These are phyloP conservation scores for Hylia prasina DNA, from an alignment of 2,113 vertebrate genomes.

Conservation along the genomic window DNA sequence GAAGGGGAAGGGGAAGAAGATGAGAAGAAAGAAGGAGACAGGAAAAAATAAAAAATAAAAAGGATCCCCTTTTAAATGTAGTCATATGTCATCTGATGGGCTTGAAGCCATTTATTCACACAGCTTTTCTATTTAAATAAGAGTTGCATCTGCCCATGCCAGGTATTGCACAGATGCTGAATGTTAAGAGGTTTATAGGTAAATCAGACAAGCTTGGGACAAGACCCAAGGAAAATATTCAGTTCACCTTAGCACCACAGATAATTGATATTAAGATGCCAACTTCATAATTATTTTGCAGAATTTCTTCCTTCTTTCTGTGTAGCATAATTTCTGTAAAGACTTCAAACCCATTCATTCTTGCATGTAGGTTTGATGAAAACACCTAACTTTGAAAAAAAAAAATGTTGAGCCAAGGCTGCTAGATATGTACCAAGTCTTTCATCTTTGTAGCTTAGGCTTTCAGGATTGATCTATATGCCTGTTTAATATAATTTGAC, in stretches of 20 bases:
- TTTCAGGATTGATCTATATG: background rate
- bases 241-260: background rate
- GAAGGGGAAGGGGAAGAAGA: rapidly evolving
- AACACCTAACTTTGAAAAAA: background rate
- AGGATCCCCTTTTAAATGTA: background rate
- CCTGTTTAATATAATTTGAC: background rate
- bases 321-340: background rate
- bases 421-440: background rate
- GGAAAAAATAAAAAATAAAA: background rate
- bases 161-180: background rate
- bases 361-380: background rate
- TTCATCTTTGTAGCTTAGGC: background rate
- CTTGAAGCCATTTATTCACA: background rate
- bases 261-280: background rate
- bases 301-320: background rate
- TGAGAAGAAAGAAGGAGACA: background rate
- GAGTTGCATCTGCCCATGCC: background rate
- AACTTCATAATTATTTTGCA: background rate
- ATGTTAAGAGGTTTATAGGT: background rate
- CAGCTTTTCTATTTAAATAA: background rate
- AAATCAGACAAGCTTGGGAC: background rate
- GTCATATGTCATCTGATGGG: background rate
- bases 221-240: background rate
- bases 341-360: background rate
- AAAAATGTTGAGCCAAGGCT: background rate